These are phyloP conservation scores for Papilio machaon DNA, from an alignment of 1,140 invertebrate genomes.

Conservation along the genomic window DNA sequence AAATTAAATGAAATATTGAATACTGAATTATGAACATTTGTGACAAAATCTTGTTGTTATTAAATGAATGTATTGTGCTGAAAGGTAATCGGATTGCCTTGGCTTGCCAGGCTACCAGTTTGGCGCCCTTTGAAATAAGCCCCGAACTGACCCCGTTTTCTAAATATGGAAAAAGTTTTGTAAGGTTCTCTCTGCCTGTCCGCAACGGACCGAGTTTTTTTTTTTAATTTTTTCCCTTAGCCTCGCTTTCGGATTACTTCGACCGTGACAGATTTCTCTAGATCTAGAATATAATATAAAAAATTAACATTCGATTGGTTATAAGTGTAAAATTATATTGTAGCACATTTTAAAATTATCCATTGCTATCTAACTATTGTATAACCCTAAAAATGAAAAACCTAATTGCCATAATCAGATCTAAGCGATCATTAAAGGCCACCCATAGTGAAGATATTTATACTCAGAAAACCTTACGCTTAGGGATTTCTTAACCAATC, in stretches of 20 bases:
- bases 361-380: too few relatives aligned
- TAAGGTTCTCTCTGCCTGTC: slow-evolving; percentile 58
- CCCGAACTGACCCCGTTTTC: slow-evolving; percentile 70
- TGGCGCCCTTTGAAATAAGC: slow-evolving; percentile 64
- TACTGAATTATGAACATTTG: slow-evolving; percentile 30
- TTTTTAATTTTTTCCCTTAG: slow-evolving; percentile 39
- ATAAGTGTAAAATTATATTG: background rate
- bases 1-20: slow-evolving; percentile 26
- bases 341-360: background rate
- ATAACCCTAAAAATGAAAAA: too few relatives aligned
- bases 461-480: background rate
- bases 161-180: slow-evolving; percentile 75
- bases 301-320: background rate
- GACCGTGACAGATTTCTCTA: slow-evolving; percentile 29
- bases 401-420: too few relatives aligned
- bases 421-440: background rate
- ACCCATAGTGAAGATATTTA: background rate
- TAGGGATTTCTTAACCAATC: too few relatives aligned
- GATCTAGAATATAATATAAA: background rate
- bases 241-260: slow-evolving; percentile 30
- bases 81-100: slow-evolving; percentile 72
- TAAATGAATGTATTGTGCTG: slow-evolving; percentile 60
- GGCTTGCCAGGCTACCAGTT: slow-evolving; percentile 55
- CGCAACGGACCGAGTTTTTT: slow-evolving; percentile 14
- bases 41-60: slow-evolving; percentile 39